phyloP scores from a whole-genome alignment of 2,888 invertebrate genomes.

The Aphidoletes aphidimyza region DNA sequence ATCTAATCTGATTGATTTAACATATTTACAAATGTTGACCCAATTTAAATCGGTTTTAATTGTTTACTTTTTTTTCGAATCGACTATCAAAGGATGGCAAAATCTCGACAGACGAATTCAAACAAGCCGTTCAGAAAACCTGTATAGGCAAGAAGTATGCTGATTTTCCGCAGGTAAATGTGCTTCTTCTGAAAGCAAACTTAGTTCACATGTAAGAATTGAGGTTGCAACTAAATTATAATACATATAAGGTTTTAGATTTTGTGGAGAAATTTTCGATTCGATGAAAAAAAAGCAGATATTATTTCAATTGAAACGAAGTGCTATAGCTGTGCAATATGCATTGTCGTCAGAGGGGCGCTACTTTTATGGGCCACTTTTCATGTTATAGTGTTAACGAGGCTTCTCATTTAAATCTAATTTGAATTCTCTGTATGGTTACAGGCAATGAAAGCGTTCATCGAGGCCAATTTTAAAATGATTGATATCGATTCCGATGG shows the following conservation, averaged over 20 bases:
- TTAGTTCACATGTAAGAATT: background rate
- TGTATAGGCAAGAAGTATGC: constrained; percentile 81
- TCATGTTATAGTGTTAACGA: background rate
- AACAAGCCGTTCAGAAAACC: constrained; percentile 81
- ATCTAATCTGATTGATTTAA: background rate
- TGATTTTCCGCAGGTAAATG: constrained; percentile 77
- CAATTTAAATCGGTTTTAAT: background rate
- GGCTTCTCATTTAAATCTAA: background rate
- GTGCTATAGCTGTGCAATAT: background rate
- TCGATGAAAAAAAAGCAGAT: background rate
- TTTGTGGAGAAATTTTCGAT: background rate
- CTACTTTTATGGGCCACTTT: background rate
- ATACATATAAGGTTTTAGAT: no score
- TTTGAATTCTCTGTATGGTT: background rate
- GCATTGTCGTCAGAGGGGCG: background rate
- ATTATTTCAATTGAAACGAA: background rate
- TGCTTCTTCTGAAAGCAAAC: background rate
- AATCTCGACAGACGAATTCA: constrained; percentile 84
- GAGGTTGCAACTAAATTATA: no score
- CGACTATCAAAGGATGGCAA: constrained; percentile 75
- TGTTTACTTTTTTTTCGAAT: background rate
- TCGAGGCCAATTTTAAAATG: constrained; percentile 84
- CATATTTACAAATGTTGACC: background rate
- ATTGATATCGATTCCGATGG: constrained; percentile 85
- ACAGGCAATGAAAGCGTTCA: constrained; percentile 85